A percentile compares a stretch with the other conserved stretches of the same genome.
Evolutionary conservation across 2,888 invertebrate genomes (phyloP).

Genomic region (Lycophotia porphyrea): DNA sequence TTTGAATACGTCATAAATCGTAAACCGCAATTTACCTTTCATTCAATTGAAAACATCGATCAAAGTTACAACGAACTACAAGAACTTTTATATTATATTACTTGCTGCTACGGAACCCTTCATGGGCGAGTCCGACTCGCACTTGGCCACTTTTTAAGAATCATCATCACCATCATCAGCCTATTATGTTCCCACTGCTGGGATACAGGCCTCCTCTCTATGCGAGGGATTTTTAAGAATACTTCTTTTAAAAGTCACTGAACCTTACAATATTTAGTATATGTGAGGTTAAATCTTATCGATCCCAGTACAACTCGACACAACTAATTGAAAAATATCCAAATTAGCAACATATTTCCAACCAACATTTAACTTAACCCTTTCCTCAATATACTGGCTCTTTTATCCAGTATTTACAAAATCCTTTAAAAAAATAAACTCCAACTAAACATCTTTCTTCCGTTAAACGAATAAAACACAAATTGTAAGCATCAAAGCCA

Average conservation of each 20-base stretch:
- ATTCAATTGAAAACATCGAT: too few species aligned
- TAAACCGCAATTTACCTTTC: too few species aligned
- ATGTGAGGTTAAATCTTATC: neutral
- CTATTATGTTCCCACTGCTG: too few species aligned
- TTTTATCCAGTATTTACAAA: conserved; percentile 1
- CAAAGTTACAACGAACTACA: too few species aligned
- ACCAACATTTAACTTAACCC: neutral
- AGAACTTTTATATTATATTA: too few species aligned
- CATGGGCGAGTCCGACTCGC: too few species aligned
- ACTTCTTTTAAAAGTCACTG: neutral
- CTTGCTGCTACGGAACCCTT: too few species aligned
- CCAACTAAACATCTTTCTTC: conserved; percentile 48
- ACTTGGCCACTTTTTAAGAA: too few species aligned
- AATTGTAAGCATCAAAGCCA: conserved; percentile 65
- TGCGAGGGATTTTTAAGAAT: too few species aligned
- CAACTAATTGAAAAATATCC: neutral
- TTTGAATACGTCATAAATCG: too few species aligned
- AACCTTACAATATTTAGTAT: neutral
- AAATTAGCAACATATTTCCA: neutral
- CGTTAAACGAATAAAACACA: conserved; percentile 57
- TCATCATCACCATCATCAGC: too few species aligned
- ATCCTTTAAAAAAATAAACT: conserved; percentile 39
- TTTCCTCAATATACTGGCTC: neutral
- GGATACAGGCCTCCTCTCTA: too few species aligned
- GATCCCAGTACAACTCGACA: neutral